Conservation (phyloP, 2,797 vertebrate genomes). For the Geotrypetes seraphini region DNA sequence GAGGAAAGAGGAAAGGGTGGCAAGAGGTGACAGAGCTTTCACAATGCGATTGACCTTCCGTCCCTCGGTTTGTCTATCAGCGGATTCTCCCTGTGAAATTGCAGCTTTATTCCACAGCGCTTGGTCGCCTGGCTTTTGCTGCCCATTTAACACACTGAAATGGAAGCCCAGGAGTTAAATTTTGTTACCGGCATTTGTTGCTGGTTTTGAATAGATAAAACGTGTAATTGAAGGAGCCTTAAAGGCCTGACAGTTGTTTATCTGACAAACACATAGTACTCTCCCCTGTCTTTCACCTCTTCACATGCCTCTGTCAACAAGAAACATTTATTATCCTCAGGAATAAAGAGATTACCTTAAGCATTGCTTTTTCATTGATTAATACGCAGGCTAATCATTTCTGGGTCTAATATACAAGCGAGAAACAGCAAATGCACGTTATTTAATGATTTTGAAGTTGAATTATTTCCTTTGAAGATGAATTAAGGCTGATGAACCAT, state of each 20-base stretch:
- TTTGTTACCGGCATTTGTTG: no score
- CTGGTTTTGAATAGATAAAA: constrained; percentile 6
- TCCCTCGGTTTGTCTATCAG: no score
- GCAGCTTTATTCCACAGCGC: no score
- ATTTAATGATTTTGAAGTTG: constrained; percentile 34
- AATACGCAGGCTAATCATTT: constrained; percentile 25
- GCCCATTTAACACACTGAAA: no score
- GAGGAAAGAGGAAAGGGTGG: no score
- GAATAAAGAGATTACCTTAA: constrained; percentile 28
- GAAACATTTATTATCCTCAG: constrained; percentile 31
- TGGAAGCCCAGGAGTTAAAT: no score
- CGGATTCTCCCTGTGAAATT: no score
- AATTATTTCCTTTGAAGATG: no score
- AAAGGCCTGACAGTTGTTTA: constrained; percentile 23
- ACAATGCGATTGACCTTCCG: no score
- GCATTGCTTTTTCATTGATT: constrained; percentile 31
- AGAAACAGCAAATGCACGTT: constrained; percentile 32
- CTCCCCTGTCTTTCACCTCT: constrained; percentile 26
- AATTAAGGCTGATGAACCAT: no score
- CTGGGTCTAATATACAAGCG: constrained; percentile 20
- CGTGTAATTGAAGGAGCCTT: constrained; percentile 2
- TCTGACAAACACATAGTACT: constrained; percentile 16
- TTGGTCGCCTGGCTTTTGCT: no score
- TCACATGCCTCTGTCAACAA: constrained; percentile 24
- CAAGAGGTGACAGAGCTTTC: no score